These are phyloP conservation scores for Parapristionchus giblindavisi DNA, from an alignment of 2,888 invertebrate genomes.

Conservation along the genomic window DNA sequence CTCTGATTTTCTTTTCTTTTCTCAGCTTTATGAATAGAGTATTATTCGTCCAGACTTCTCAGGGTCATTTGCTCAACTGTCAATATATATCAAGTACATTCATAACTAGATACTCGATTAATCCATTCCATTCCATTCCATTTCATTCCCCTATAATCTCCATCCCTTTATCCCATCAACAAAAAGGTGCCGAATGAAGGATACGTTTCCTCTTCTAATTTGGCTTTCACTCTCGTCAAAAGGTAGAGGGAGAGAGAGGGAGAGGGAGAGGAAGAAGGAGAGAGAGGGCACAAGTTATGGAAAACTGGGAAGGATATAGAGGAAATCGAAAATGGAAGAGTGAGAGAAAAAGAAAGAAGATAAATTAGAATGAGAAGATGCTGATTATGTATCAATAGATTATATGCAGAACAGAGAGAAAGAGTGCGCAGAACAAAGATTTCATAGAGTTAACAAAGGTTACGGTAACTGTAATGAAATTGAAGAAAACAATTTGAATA, in stretches of 20 bases:
- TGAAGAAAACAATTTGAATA: no score
- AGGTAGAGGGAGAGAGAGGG: slow-evolving; percentile 13
- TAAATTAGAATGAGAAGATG: not conserved
- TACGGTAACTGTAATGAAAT: no score
- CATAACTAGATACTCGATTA: not conserved
- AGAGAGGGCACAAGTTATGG: slow-evolving; percentile 13
- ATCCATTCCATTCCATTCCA: no score
- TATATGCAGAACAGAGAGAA: not conserved
- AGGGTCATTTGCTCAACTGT: no score
- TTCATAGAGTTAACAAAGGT: not conserved
- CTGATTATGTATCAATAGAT: not conserved
- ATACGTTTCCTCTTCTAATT: slow-evolving; percentile 1
- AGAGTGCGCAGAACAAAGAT: slow-evolving; percentile 3
- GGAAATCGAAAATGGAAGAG: slow-evolving; percentile 40
- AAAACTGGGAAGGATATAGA: slow-evolving; percentile 34
- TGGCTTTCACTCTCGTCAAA: slow-evolving; percentile 17
- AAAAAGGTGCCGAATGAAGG: slow-evolving; percentile 10
- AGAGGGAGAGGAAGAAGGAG: slow-evolving; percentile 31
- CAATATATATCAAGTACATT: no score
- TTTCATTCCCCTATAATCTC: slow-evolving; percentile 10
- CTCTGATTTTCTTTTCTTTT: no score
- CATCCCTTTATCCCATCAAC: no score
- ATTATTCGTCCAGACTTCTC: no score
- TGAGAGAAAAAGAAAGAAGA: slow-evolving; percentile 17
- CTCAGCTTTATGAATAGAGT: no score